These are phyloP conservation scores for Panopea generosa DNA, from an alignment of 2,888 invertebrate genomes.

Conservation along the genomic window DNA sequence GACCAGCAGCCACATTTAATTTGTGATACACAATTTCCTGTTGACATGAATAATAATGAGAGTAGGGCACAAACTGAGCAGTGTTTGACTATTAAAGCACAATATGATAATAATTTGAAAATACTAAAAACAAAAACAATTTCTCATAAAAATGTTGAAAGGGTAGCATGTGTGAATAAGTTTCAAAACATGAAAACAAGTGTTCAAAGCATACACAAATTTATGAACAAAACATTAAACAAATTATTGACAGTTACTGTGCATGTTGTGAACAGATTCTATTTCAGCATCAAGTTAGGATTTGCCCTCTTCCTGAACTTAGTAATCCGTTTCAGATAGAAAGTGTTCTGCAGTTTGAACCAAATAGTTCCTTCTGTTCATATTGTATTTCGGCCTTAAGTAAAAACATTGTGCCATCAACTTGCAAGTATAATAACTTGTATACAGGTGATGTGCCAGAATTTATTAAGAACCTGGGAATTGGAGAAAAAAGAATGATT, in stretches of 20 bases:
- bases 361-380: slow-evolving; percentile 13
- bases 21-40: no score
- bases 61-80: no score
- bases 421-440: slow-evolving; percentile 29
- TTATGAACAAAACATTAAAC: neutral
- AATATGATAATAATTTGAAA: no score
- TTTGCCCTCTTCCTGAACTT: neutral
- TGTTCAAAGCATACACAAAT: no score
- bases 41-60: no score
- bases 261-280: slow-evolving; percentile 8
- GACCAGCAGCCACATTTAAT: no score
- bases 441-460: slow-evolving; percentile 35
- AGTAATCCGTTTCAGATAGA: neutral
- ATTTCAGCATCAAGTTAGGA: slow-evolving; percentile 5
- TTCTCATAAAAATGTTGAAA: no score
- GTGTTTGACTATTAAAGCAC: no score
- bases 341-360: no score
- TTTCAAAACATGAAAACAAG: neutral
- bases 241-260: no score
- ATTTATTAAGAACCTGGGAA: slow-evolving; percentile 18
- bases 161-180: neutral
- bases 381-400: neutral
- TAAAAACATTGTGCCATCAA: slow-evolving; percentile 13
- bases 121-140: no score
- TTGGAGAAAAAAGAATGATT: slow-evolving; percentile 36